phyloP scores from a whole-genome alignment of 2,888 invertebrate species.

The Deladenus siricidicola region DNA sequence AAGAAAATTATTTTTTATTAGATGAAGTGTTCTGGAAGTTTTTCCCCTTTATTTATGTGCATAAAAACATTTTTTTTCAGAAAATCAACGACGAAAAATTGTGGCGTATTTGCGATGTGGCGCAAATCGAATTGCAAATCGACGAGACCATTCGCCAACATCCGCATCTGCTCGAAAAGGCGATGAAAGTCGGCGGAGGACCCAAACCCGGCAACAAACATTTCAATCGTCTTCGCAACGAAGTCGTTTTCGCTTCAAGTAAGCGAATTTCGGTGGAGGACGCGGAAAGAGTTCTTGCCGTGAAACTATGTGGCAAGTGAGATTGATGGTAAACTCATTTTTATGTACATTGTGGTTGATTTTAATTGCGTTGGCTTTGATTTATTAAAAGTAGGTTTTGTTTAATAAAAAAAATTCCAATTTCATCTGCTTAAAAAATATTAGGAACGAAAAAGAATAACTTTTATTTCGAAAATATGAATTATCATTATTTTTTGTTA shows the following conservation, averaged over 20 bases:
- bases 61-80: neutral
- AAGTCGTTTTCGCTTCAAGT: conserved; percentile 23
- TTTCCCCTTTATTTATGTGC: no score
- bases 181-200: conserved; percentile 11
- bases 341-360: no score
- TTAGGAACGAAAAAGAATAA: no score
- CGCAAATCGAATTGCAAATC: neutral
- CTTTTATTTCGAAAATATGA: no score
- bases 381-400: no score
- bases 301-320: neutral
- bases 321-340: no score
- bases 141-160: neutral
- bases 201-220: conserved; percentile 21
- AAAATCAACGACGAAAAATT: neutral
- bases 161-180: neutral
- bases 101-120: conserved; percentile 6
- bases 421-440: no score
- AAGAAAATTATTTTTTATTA: no score
- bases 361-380: no score
- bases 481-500: no score
- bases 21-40: no score
- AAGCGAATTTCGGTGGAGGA: conserved; percentile 39
- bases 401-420: no score
- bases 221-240: conserved; percentile 33
- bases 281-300: conserved; percentile 14